Percentiles rank a stretch among this genome's conserved stretches.
phyloP scores from a whole-genome alignment of 1,140 invertebrate species.

The Anastrepha ludens region DNA sequence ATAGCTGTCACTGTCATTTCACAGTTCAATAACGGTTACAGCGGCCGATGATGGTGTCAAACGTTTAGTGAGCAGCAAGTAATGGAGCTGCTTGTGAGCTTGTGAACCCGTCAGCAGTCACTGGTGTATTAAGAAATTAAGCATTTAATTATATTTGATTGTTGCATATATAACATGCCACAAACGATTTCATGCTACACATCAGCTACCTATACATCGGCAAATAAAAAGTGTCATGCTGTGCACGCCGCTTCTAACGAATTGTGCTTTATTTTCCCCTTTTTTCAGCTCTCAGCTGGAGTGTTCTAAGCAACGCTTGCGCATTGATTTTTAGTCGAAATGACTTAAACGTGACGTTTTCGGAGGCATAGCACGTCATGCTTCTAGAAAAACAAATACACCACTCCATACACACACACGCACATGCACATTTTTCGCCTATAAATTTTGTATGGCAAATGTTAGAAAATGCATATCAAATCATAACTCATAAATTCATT shows the following conservation, averaged over 20 bases:
- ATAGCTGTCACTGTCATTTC: neutral
- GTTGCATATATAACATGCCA: slow-evolving; percentile 40
- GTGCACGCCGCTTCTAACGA: neutral
- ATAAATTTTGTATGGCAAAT: neutral
- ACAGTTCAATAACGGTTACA: neutral
- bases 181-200: slow-evolving; percentile 32
- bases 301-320: neutral
- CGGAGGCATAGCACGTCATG: slow-evolving; percentile 6
- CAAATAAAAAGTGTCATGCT: neutral
- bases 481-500: slow-evolving; percentile 43
- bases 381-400: neutral
- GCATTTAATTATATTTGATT: slow-evolving; percentile 54
- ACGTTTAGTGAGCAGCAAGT: neutral
- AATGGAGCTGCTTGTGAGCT: neutral
- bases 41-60: neutral
- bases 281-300: neutral
- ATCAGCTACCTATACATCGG: neutral
- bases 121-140: slow-evolving; percentile 29
- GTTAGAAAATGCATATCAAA: neutral
- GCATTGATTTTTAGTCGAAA: slow-evolving; percentile 30
- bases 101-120: neutral
- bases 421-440: no score
- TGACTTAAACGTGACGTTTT: slow-evolving; percentile 36
- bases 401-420: neutral
- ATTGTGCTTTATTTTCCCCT: neutral